phyloP scores from a whole-genome alignment of 2,113 vertebrate genomes.

The Ploceus nigricollis region DNA sequence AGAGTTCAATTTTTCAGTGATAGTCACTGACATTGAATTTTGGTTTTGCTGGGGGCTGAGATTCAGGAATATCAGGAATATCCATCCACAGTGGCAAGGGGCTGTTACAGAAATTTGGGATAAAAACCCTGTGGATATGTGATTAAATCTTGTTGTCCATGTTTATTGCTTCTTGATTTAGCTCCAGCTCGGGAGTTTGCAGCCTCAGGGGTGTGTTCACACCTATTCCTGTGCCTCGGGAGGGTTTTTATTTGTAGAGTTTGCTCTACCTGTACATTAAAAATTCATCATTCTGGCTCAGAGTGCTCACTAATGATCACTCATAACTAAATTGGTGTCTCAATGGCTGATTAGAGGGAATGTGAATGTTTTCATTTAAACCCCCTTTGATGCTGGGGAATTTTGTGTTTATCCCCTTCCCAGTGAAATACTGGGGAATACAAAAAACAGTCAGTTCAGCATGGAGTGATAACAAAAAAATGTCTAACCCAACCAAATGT shows the following conservation, averaged over 20 bases:
- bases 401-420: neutral
- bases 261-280: neutral
- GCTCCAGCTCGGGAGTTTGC: neutral
- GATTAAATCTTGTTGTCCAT: neutral
- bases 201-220: neutral
- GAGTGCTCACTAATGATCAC: neutral
- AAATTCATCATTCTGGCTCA: neutral
- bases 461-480: accelerated
- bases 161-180: neutral
- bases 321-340: neutral
- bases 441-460: neutral
- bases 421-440: neutral
- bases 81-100: neutral
- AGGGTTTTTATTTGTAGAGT: neutral
- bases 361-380: neutral
- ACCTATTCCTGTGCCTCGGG: neutral
- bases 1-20: neutral
- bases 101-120: neutral
- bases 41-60: neutral
- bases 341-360: neutral
- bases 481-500: neutral
- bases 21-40: neutral
- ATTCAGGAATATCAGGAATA: neutral
- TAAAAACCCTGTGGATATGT: neutral
- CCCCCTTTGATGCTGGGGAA: neutral